A percentile compares a stretch with the other conserved stretches of the same genome.
These are phyloP conservation scores for Australoheros facetus DNA, from an alignment of 2,797 vertebrate genomes.

Conservation along the genomic window DNA sequence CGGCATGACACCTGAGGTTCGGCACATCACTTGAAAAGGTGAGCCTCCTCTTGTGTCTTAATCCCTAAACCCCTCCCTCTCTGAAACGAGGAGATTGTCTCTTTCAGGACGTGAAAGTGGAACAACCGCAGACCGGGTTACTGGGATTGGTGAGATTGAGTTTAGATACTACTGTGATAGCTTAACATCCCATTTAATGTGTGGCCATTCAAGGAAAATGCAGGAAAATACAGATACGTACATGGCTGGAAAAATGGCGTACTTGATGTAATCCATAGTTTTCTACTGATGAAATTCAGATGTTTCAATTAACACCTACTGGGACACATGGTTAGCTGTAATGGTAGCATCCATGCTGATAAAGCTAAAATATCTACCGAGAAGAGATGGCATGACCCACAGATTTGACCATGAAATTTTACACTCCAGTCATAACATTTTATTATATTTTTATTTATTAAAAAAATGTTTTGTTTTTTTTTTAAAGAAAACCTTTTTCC, in stretches of 20 bases:
- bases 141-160: slow-evolving; percentile 1
- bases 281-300: background rate
- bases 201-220: background rate
- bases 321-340: background rate
- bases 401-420: background rate
- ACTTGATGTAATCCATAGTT: background rate
- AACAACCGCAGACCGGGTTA: background rate
- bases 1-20: slow-evolving; percentile 43
- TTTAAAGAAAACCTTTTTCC: background rate
- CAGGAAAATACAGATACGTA: background rate
- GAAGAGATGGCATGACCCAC: background rate
- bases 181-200: background rate
- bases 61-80: slow-evolving; percentile 38
- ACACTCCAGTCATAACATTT: background rate
- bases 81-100: slow-evolving; percentile 45
- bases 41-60: slow-evolving; percentile 72
- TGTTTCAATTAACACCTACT: background rate
- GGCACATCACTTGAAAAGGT: slow-evolving; percentile 64
- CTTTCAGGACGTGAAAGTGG: slow-evolving; percentile 49
- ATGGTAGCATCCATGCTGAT: background rate
- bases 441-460: too few species aligned
- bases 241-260: background rate
- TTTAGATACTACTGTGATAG: background rate
- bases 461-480: too few species aligned
- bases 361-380: background rate